Percentiles rank a stretch among this genome's conserved stretches.
phyloP scores from a whole-genome alignment of 2,797 vertebrate species.

The Pelodytes ibericus region DNA sequence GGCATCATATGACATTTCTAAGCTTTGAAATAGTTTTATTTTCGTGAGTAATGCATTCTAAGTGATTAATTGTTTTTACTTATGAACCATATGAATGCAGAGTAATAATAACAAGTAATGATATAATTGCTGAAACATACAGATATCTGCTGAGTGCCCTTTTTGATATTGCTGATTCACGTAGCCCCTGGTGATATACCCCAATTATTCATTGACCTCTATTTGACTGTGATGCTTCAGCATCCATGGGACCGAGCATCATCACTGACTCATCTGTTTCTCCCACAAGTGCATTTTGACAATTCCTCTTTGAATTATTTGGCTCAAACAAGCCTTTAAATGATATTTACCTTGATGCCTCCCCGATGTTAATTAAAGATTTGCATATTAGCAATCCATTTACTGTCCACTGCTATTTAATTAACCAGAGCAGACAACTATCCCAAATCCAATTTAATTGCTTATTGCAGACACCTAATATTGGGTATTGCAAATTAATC shows the following conservation, averaged over 20 bases:
- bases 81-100: too few relatives aligned
- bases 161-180: background rate
- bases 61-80: too few relatives aligned
- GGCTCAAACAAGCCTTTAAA: constrained; percentile 47
- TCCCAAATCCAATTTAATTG: constrained; percentile 57
- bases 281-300: constrained; percentile 46
- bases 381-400: constrained; percentile 56
- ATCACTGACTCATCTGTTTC: constrained; percentile 34
- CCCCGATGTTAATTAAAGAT: constrained; percentile 58
- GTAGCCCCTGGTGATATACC: constrained; percentile 19
- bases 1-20: too few relatives aligned
- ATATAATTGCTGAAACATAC: too few relatives aligned
- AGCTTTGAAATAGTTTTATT: too few relatives aligned
- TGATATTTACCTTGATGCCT: constrained; percentile 55
- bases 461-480: constrained; percentile 54
- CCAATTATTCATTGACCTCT: constrained; percentile 31
- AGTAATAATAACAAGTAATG: too few relatives aligned
- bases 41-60: too few relatives aligned
- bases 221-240: constrained; percentile 30
- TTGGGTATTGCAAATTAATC: constrained; percentile 56
- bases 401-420: constrained; percentile 55
- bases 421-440: constrained; percentile 53
- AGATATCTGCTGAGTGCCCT: too few relatives aligned
- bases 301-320: constrained; percentile 50
- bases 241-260: constrained; percentile 23